Conservation (phyloP, 2,888 invertebrate species). For the Biston stratarius region DNA sequence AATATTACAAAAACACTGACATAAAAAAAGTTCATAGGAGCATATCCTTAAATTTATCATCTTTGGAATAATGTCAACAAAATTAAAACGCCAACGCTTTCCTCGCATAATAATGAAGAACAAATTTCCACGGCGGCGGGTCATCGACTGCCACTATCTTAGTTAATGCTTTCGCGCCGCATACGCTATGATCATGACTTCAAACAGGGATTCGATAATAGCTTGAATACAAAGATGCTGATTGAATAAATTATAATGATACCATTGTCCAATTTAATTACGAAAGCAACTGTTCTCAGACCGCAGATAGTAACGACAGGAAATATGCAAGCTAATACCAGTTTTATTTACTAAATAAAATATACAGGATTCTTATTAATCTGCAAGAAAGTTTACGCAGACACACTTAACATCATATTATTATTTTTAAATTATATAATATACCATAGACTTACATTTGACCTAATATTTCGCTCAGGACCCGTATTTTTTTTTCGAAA, state of each 20-base stretch:
- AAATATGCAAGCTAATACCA: not conserved
- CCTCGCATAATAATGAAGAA: constrained; percentile 42
- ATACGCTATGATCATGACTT: constrained; percentile 38
- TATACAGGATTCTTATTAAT: too few relatives aligned
- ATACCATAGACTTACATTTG: too few relatives aligned
- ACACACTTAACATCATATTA: too few relatives aligned
- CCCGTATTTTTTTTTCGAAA: too few relatives aligned
- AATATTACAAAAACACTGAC: too few relatives aligned
- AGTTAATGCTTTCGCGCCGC: constrained; percentile 60
- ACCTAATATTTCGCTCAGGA: too few relatives aligned
- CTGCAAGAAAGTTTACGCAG: too few relatives aligned
- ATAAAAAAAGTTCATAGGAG: too few relatives aligned
- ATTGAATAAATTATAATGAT: constrained; percentile 4
- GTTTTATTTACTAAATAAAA: not conserved
- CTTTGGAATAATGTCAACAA: constrained; percentile 5
- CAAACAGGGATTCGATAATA: constrained; percentile 35
- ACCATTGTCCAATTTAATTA: not conserved
- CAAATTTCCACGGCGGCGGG: constrained; percentile 52
- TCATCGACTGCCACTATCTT: constrained; percentile 56
- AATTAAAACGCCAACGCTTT: constrained; percentile 23
- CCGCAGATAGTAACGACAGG: not conserved
- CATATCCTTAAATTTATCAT: not conserved
- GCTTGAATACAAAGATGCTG: constrained; percentile 48
- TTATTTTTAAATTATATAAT: too few relatives aligned
- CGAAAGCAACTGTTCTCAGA: not conserved